Base-by-base conservation (phyloP, 2,113 vertebrate genomes). In the Myrmecophaga tridactyla region DNA sequence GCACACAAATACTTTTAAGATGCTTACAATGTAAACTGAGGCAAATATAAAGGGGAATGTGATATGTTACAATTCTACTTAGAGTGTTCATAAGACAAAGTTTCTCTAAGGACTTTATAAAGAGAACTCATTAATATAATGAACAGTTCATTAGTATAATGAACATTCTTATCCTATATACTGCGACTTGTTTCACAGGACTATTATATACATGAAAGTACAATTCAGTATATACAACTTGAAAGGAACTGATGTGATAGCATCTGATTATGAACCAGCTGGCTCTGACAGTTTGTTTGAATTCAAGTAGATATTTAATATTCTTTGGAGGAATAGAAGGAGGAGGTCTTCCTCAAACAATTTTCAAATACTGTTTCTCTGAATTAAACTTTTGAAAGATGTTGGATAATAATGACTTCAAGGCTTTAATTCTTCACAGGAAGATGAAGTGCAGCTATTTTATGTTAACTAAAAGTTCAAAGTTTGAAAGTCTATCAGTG, bases 181-280 rank as follows among this genome's bases (percentile, higher is more conserved):
- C 62, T 31, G 1, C 75, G 81, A 65, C 53, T 48, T 20, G 14
- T 17, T n/a, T 14, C 25, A 34, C 72, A 85, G 60, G 20, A 11
- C 20, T n/a, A 0, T 48, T 56, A n/a, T 23, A 34, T 8, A 13
- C 76, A 1, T 29, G 15, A 36, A 67, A 27, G n/a, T 14, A 34
- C 15, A 13, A 7, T 27, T 67, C 34, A 34, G 9, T 46, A 25
- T 17, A 1, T 23, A 34, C 48, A 25, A 25, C 69, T 76, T 39
- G 27, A 10, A 3, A 73, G 36, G 36, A 9, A 43, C 1, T 34
- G 41, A 41, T 27, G 7, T 1, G 0, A 1, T 51, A 4, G 58
- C 41, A 4, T 12, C 60, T 69, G 7, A 18, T n/a, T 34, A 10
- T 7, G 27, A 34, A 39, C 58, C 36, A 48, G 34, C 27, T 21